phyloP scores from a whole-genome alignment of 2,888 invertebrate species.

The Listrodromus nycthemerus region DNA sequence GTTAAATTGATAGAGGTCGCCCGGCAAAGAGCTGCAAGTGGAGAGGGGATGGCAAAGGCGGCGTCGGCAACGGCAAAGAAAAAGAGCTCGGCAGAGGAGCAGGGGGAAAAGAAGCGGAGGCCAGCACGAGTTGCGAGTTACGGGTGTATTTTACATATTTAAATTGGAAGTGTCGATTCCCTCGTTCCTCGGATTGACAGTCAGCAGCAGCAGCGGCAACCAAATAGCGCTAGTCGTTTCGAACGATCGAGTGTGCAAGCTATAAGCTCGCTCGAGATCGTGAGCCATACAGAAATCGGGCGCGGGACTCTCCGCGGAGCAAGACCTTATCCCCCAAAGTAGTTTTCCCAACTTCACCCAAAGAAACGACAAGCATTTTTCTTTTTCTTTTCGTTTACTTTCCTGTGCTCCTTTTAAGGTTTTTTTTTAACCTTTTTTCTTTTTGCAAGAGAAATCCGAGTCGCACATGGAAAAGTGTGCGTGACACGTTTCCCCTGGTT shows the following conservation, averaged over 20 bases:
- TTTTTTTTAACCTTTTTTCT: not conserved
- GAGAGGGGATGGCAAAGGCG: slow-evolving; percentile 22
- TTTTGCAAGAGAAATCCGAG: slow-evolving; percentile 33
- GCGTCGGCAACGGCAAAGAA: slow-evolving; percentile 52
- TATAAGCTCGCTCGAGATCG: slow-evolving; percentile 28
- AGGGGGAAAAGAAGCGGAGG: slow-evolving; percentile 26
- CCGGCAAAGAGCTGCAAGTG: slow-evolving; percentile 21
- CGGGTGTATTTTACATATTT: slow-evolving; percentile 80
- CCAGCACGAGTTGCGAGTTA: slow-evolving; percentile 70
- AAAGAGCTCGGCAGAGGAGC: slow-evolving; percentile 42
- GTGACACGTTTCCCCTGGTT: slow-evolving; percentile 20
- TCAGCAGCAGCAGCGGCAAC: slow-evolving; percentile 58
- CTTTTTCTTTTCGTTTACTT: slow-evolving; percentile 20
- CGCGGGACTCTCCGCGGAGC: slow-evolving; percentile 24
- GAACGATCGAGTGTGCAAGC: slow-evolving; percentile 54
- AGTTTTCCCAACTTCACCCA: slow-evolving; percentile 51
- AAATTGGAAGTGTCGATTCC: slow-evolving; percentile 81
- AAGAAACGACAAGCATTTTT: slow-evolving; percentile 45
- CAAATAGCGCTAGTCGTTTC: slow-evolving; percentile 54
- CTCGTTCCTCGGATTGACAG: slow-evolving; percentile 76
- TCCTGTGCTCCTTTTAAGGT: not conserved
- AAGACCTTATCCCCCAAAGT: slow-evolving; percentile 52
- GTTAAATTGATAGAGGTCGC: slow-evolving; percentile 76
- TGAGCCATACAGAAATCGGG: slow-evolving; percentile 45
- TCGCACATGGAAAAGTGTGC: slow-evolving; percentile 33